These are phyloP conservation scores for Etheostoma cragini DNA, from an alignment of 2,113 vertebrate genomes.

Conservation along the genomic window DNA sequence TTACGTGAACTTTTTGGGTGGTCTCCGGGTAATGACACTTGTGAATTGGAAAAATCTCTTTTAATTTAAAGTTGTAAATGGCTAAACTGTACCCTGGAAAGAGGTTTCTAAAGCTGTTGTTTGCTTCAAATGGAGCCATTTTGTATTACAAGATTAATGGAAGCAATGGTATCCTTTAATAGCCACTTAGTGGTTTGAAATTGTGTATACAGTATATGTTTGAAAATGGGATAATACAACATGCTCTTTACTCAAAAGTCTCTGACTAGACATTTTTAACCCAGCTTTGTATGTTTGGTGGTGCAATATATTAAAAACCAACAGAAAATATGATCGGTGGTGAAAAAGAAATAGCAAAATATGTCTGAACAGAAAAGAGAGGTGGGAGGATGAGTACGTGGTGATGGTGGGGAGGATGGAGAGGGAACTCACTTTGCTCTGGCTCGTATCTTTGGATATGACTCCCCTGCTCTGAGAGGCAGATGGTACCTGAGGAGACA, in stretches of 20 bases:
- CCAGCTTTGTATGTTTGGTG: neutral
- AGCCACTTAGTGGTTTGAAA: neutral
- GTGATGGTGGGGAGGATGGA: conserved; percentile 49
- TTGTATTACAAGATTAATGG: neutral
- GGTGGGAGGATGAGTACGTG: conserved; percentile 45
- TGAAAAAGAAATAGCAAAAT: conserved; percentile 44
- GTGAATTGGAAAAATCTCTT: neutral
- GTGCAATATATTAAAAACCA: neutral
- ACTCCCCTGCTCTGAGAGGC: conserved; percentile 76
- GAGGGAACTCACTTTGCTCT: conserved; percentile 79
- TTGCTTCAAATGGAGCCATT: neutral
- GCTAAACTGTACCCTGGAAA: neutral
- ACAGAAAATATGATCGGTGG: conserved; percentile 18
- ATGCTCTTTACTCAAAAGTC: neutral
- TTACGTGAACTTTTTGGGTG: no score
- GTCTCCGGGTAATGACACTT: neutral
- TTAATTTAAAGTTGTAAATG: neutral
- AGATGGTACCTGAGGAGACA: conserved; percentile 81
- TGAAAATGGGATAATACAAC: neutral
- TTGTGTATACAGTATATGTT: neutral
- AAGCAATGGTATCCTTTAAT: neutral
- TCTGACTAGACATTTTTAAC: neutral
- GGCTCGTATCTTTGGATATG: conserved; percentile 71
- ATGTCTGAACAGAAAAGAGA: conserved; percentile 46
- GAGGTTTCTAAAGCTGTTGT: neutral